These are phyloP conservation scores for Hydropotes inermis DNA, from an alignment of 2,113 vertebrate species.

Conservation along the genomic window DNA sequence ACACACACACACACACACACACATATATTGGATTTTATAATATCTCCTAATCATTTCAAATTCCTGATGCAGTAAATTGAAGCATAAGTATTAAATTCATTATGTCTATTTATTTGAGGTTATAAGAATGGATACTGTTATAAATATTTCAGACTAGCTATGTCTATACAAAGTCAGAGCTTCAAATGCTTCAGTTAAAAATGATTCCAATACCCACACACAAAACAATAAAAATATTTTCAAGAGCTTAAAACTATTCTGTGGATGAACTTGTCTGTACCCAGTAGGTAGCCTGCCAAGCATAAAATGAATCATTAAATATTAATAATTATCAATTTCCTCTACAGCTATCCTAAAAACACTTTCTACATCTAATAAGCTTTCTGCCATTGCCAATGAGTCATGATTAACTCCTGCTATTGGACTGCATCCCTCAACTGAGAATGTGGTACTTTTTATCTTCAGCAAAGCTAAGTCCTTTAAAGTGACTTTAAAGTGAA, in stretches of 20 bases:
- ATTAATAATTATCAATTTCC: slow-evolving; percentile 67
- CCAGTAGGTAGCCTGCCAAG: slow-evolving; percentile 21
- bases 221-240: slow-evolving; percentile 49
- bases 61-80: slow-evolving; percentile 39
- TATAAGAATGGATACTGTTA: slow-evolving; percentile 24
- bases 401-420: slow-evolving; percentile 43
- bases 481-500: not conserved
- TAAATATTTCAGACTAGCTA: slow-evolving; percentile 53
- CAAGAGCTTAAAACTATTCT: slow-evolving; percentile 30
- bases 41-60: slow-evolving; percentile 33
- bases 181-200: slow-evolving; percentile 56
- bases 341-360: slow-evolving; percentile 51
- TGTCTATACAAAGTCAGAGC: slow-evolving; percentile 31
- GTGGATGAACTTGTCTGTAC: slow-evolving; percentile 42
- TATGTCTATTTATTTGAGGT: not conserved
- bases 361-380: slow-evolving; percentile 28
- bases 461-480: not conserved
- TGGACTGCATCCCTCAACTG: not conserved
- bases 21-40: not conserved
- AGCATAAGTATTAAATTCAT: slow-evolving; percentile 64
- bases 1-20: not conserved
- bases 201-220: slow-evolving; percentile 45
- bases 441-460: not conserved
- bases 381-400: slow-evolving; percentile 32
- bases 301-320: slow-evolving; percentile 68